Evolutionary conservation across 2,113 vertebrate species (phyloP), one percentile per base, ranked within the genome.

Genomic region (Pelodiscus sinensis): DNA sequence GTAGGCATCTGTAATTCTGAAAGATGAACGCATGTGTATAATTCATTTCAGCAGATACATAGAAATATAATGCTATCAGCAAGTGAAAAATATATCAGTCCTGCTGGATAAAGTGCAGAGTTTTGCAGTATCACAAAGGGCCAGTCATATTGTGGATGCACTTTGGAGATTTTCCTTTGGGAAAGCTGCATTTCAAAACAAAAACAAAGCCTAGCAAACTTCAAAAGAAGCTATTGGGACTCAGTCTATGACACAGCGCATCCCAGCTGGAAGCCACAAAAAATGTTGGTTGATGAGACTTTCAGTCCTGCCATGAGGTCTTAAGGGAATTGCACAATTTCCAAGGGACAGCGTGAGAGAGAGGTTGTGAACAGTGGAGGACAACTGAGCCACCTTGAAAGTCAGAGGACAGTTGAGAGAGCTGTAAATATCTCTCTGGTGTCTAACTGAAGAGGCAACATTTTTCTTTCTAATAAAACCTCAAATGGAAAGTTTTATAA

Each of bases 111-210:
- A 85, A 91, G 52, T 35, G 27, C 2, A 16, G 79, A 29, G 68
- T 94, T 96, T 94, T 94, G 87, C 85, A 92, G 13, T 58, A 79
- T 85, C 89, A 90, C 93, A 96, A 90, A 94, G 65, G 31, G 58
- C 58, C 1, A 0, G 84, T 68, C 60, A 85, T 24, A 6, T 88
- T 85, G 90, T 96, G 92, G 92, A 93, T 88, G 90, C 55, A 81
- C 80, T 92, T 92, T 84, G 87, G 94, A 92, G 81, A 24, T 89
- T 94, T 85, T 95, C 92, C 84, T 94, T 27, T 88, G 95, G 86
- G 89, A 91, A 52, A 44, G 1, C 71, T 94, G 12, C 51, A 29
- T 58, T 86, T 88, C 44, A 94, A 94, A 96, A 90, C 13, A 87
- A 93, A 55, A 79, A 90, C 85, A 93, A 92, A 92, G 71, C 51